These are phyloP conservation scores for Platichthys flesus DNA, from an alignment of 2,113 vertebrate genomes.

Conservation along the genomic window DNA sequence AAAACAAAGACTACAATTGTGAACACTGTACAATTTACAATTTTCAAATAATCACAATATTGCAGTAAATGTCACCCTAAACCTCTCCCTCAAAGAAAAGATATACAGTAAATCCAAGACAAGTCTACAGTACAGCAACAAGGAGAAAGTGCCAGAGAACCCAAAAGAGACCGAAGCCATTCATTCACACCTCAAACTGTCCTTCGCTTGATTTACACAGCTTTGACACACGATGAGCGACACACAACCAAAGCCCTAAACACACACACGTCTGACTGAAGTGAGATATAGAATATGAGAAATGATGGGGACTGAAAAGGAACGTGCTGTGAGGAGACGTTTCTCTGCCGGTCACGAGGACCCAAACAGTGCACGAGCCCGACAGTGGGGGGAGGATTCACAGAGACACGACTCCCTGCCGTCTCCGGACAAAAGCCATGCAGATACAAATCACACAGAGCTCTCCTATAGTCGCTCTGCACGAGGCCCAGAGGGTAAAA, in stretches of 20 bases:
- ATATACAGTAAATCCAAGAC: slow-evolving; percentile 78
- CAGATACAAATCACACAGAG: slow-evolving; percentile 65
- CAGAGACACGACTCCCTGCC: slow-evolving; percentile 18
- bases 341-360: slow-evolving; percentile 43
- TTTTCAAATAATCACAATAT: slow-evolving; percentile 82
- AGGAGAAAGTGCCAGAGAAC: slow-evolving; percentile 79
- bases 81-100: slow-evolving; percentile 68
- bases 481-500: slow-evolving; percentile 33
- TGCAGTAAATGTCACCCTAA: slow-evolving; percentile 77
- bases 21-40: slow-evolving; percentile 82
- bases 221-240: slow-evolving; percentile 51
- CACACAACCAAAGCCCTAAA: slow-evolving; percentile 51
- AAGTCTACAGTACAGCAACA: slow-evolving; percentile 80
- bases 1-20: slow-evolving; percentile 63
- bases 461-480: slow-evolving; percentile 45
- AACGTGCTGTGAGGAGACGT: slow-evolving; percentile 51
- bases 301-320: slow-evolving; percentile 41
- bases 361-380: slow-evolving; percentile 28
- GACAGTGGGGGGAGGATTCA: slow-evolving; percentile 34
- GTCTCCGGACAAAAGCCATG: slow-evolving; percentile 72
- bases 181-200: slow-evolving; percentile 50
- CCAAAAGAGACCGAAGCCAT: slow-evolving; percentile 66
- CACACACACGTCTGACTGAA: slow-evolving; percentile 36
- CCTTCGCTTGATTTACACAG: slow-evolving; percentile 60
- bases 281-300: slow-evolving; percentile 25